Percentiles rank a stretch among this genome's conserved stretches.
Evolutionary conservation across 2,888 invertebrate species (phyloP).

Genomic region (Cyclophora punctaria): DNA sequence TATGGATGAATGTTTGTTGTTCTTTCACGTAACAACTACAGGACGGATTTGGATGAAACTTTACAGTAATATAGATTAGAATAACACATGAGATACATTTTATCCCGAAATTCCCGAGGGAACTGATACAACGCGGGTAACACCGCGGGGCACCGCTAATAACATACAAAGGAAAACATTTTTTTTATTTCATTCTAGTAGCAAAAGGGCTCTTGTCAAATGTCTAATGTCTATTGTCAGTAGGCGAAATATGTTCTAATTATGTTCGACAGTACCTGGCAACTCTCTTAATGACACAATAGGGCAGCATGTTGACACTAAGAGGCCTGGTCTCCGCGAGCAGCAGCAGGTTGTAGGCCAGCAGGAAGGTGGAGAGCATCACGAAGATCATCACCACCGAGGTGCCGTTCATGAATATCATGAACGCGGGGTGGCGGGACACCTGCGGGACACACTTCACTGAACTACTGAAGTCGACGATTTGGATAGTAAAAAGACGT

Average conservation of each 20-base stretch:
- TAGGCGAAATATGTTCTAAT: no score
- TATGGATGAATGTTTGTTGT: no score
- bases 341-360: constrained; percentile 44
- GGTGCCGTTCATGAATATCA: constrained; percentile 49
- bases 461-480: no score
- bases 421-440: constrained; percentile 30
- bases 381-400: constrained; percentile 46
- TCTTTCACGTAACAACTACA: no score
- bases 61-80: no score
- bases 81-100: no score
- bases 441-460: constrained; percentile 19
- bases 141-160: no score
- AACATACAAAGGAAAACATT: background rate
- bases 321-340: constrained; percentile 26
- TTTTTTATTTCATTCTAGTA: constrained; percentile 1
- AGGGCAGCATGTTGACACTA: constrained; percentile 29
- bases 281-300: constrained; percentile 32
- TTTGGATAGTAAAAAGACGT: no score
- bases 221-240: background rate
- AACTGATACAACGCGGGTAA: no score
- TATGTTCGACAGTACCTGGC: constrained; percentile 19
- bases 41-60: no score
- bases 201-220: background rate
- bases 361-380: constrained; percentile 47
- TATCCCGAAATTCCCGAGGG: no score